Conservation (phyloP, 2,888 invertebrate species). For the Pristionchus japonicus region DNA sequence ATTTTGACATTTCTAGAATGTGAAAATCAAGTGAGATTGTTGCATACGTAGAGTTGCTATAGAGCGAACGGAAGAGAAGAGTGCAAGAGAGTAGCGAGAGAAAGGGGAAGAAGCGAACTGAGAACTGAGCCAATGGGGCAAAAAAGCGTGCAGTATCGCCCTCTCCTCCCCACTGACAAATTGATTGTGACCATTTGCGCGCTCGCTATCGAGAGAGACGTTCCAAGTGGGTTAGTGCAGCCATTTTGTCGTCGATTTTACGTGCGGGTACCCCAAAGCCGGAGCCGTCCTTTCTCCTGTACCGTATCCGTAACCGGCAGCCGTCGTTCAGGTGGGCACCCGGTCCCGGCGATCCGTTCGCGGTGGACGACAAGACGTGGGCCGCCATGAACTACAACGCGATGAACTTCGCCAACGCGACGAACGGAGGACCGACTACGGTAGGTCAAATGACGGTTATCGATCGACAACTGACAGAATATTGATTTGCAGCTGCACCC, state of each 20-base stretch:
- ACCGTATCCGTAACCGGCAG: not conserved
- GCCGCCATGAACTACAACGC: slow-evolving; percentile 33
- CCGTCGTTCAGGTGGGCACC: slow-evolving; percentile 10
- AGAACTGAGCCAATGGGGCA: not conserved
- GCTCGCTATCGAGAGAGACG: not conserved
- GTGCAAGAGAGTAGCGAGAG: not conserved
- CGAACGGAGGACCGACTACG: not conserved
- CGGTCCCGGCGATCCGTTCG: slow-evolving; percentile 33
- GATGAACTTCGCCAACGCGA: not conserved
- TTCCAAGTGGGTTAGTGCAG: slow-evolving; percentile 13
- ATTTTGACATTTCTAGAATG: too few species aligned
- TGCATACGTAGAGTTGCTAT: not conserved
- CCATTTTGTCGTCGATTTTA: not conserved
- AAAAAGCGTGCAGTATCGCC: slow-evolving; percentile 12
- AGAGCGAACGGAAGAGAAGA: too few species aligned
- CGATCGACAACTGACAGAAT: not conserved
- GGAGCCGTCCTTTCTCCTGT: not conserved
- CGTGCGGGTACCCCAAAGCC: not conserved
- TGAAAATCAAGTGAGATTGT: too few species aligned
- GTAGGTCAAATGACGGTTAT: not conserved
- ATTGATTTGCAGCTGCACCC: slow-evolving; percentile 35
- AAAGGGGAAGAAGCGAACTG: not conserved
- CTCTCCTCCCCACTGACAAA: not conserved
- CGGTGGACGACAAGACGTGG: slow-evolving; percentile 14
- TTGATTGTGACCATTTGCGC: not conserved